Conservation (phyloP, 2,797 vertebrate genomes). For the Podarcis lilfordi region DNA sequence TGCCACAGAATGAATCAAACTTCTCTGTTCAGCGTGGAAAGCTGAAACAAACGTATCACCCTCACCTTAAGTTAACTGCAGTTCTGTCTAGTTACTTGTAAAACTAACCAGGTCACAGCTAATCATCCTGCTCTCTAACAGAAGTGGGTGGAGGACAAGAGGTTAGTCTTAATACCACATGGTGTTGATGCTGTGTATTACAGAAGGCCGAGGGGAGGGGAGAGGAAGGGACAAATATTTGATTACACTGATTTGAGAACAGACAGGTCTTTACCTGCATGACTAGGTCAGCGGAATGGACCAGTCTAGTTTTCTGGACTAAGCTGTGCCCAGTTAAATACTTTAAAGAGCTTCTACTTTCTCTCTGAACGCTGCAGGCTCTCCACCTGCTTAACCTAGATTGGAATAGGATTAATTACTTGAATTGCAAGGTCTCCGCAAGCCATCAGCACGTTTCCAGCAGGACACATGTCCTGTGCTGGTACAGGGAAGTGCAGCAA, state of each 20-base stretch:
- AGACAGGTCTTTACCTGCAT: constrained; percentile 53
- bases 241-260: constrained; percentile 51
- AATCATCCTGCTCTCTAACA: constrained; percentile 31
- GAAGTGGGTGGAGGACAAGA: constrained; percentile 31
- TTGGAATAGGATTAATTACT: constrained; percentile 83
- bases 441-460: constrained; percentile 77
- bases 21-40: not conserved
- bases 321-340: constrained; percentile 70
- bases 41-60: constrained; percentile 36
- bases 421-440: constrained; percentile 62
- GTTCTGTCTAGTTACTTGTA: constrained; percentile 23
- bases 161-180: constrained; percentile 30
- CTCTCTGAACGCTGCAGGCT: constrained; percentile 61
- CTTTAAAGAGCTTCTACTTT: constrained; percentile 63
- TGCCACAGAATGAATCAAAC: not conserved
- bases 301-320: constrained; percentile 58
- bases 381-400: constrained; percentile 84
- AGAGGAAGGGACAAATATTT: constrained; percentile 9
- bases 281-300: constrained; percentile 59
- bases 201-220: not conserved
- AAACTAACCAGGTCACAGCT: constrained; percentile 33
- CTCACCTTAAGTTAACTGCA: constrained; percentile 22
- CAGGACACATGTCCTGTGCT: constrained; percentile 68
- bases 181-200: constrained; percentile 51
- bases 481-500: constrained; percentile 46